phyloP scores from a whole-genome alignment of 2,888 invertebrate genomes.

The Apomyelois bistriatella region DNA sequence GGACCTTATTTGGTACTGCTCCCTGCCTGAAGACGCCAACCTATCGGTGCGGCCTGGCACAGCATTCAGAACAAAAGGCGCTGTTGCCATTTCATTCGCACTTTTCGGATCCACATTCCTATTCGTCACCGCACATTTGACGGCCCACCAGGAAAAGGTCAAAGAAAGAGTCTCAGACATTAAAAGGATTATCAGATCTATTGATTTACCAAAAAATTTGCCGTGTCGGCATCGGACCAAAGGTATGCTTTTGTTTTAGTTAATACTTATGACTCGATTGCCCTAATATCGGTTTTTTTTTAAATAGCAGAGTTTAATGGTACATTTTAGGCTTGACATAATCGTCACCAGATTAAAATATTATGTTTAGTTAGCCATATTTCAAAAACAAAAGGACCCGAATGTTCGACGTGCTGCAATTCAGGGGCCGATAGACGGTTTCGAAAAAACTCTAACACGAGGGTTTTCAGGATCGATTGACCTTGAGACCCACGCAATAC shows the following conservation, averaged over 20 bases:
- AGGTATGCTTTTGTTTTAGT: slow-evolving; percentile 66
- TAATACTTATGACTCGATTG: too few relatives aligned
- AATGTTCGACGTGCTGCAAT: too few relatives aligned
- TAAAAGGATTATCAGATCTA: slow-evolving; percentile 88
- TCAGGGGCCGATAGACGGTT: too few relatives aligned
- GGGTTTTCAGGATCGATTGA: too few relatives aligned
- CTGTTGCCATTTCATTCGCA: slow-evolving; percentile 94
- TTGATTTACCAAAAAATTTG: slow-evolving; percentile 90
- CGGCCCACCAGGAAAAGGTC: slow-evolving; percentile 93
- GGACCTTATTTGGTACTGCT: slow-evolving; percentile 98
- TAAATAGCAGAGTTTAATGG: too few relatives aligned
- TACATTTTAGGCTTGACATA: too few relatives aligned
- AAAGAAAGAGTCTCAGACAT: slow-evolving; percentile 93
- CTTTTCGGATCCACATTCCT: slow-evolving; percentile 97
- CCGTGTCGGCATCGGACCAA: slow-evolving; percentile 87
- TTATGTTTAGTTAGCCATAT: too few relatives aligned
- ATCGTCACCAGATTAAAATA: too few relatives aligned
- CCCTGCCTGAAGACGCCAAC: slow-evolving; percentile 92
- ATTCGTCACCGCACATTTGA: slow-evolving; percentile 97
- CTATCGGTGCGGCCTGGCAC: slow-evolving; percentile 94
- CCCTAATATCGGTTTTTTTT: too few relatives aligned
- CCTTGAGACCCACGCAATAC: too few relatives aligned
- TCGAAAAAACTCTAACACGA: too few relatives aligned
- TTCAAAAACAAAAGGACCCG: too few relatives aligned
- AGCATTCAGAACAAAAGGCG: slow-evolving; percentile 96